phyloP scores from a whole-genome alignment of 2,113 vertebrate genomes.

The Amia ocellicauda region DNA sequence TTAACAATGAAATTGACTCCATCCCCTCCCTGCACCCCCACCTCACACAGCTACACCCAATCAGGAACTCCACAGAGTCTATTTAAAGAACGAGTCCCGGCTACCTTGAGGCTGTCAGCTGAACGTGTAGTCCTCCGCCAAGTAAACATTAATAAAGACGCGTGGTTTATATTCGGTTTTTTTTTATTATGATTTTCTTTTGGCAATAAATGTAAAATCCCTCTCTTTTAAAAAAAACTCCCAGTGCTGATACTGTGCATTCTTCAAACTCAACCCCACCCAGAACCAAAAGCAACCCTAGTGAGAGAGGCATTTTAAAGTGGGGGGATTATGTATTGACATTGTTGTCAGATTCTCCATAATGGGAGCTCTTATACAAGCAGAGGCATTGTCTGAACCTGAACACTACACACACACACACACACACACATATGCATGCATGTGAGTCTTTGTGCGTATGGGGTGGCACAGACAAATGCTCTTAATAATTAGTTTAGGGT shows the following conservation, averaged over 20 bases:
- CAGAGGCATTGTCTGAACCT: no score
- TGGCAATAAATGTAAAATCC: no score
- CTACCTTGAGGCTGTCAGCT: constrained; percentile 58
- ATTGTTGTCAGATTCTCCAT: neutral
- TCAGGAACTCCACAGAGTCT: constrained; percentile 37
- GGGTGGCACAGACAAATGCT: no score
- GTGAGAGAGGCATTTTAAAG: neutral
- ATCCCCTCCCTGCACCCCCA: neutral
- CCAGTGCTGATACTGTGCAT: no score
- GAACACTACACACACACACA: no score
- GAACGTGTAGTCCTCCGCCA: constrained; percentile 63
- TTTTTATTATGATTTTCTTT: no score
- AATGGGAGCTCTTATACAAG: neutral
- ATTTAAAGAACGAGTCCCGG: constrained; percentile 69
- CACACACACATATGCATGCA: no score
- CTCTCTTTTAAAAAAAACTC: neutral
- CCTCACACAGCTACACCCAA: constrained; percentile 29
- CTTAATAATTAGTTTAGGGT: no score
- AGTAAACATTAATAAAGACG: constrained; percentile 49
- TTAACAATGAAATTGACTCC: neutral
- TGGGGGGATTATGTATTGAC: neutral
- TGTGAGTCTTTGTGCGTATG: no score
- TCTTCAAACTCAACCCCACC: no score
- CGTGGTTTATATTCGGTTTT: no score
- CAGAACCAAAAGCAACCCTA: no score